Evolutionary conservation across 2,888 invertebrate genomes (phyloP).

Genomic region (Cephalotes varians): DNA sequence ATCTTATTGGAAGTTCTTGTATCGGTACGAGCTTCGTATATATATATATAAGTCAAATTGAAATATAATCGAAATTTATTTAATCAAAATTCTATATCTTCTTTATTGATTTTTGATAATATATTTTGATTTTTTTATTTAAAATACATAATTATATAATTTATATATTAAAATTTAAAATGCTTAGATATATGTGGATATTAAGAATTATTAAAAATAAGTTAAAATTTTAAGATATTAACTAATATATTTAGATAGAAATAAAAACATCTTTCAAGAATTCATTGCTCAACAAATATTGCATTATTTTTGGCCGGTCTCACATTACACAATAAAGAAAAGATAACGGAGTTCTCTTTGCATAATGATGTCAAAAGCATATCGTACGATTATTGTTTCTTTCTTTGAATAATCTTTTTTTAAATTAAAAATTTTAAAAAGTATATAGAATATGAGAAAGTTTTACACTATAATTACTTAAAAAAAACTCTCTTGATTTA

Average conservation of each 20-base stretch:
- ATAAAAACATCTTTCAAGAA: not conserved
- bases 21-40: not conserved
- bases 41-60: not conserved
- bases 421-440: not conserved
- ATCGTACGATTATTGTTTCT: not conserved
- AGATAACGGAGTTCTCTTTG: not conserved
- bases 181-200: not conserved
- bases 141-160: not conserved
- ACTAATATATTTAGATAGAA: not conserved
- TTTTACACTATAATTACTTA: not conserved
- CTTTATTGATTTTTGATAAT: not conserved
- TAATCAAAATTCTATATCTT: not conserved
- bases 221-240: not conserved
- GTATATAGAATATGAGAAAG: not conserved
- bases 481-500: not conserved
- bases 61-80: conserved; percentile 17
- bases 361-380: not conserved
- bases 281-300: not conserved
- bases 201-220: not conserved
- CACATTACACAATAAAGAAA: not conserved
- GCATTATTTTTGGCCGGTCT: conserved; percentile 9
- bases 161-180: not conserved
- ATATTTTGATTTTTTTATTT: not conserved
- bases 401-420: not conserved
- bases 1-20: not conserved